Evolutionary conservation across 1,140 invertebrate genomes (phyloP).

Genomic region (Drosophila kohkoa): DNA sequence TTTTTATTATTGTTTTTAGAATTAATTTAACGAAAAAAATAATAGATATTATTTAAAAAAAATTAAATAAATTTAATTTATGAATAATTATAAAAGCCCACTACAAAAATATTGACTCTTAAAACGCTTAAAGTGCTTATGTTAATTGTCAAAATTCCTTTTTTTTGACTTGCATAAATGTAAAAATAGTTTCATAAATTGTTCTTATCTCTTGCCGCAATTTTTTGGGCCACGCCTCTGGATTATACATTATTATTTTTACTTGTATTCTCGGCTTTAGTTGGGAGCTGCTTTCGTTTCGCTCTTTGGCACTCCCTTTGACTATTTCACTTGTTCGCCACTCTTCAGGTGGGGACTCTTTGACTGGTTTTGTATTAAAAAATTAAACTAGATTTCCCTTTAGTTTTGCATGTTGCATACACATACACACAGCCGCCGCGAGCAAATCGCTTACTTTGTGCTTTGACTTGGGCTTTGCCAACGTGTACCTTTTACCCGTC

Average conservation of each 20-base stretch:
- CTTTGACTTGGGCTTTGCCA: conserved; percentile 45
- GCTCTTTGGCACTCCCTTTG: not conserved
- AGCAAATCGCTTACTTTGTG: conserved; percentile 71
- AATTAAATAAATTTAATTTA: too few relatives aligned
- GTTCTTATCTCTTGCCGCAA: not conserved
- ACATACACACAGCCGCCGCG: conserved; percentile 55
- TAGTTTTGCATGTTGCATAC: conserved; percentile 72
- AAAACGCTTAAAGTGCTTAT: too few relatives aligned
- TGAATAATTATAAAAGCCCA: too few relatives aligned
- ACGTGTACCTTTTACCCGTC: not conserved
- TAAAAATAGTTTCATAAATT: not conserved
- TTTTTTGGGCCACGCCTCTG: conserved; percentile 28
- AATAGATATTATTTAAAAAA: too few relatives aligned
- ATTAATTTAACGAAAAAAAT: too few relatives aligned
- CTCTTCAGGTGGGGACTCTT: conserved; percentile 44
- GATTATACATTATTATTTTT: conserved; percentile 5
- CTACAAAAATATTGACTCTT: too few relatives aligned
- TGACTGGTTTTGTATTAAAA: conserved; percentile 76
- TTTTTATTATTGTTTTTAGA: too few relatives aligned
- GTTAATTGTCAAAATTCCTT: too few relatives aligned
- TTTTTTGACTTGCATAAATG: too few relatives aligned
- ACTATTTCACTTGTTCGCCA: conserved; percentile 1
- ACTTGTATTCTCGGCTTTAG: not conserved
- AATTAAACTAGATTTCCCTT: conserved; percentile 83
- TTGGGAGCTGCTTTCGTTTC: conserved; percentile 1